These are phyloP conservation scores for Fissipunctia ypsillon DNA, from an alignment of 2,888 invertebrate species.

Conservation along the genomic window DNA sequence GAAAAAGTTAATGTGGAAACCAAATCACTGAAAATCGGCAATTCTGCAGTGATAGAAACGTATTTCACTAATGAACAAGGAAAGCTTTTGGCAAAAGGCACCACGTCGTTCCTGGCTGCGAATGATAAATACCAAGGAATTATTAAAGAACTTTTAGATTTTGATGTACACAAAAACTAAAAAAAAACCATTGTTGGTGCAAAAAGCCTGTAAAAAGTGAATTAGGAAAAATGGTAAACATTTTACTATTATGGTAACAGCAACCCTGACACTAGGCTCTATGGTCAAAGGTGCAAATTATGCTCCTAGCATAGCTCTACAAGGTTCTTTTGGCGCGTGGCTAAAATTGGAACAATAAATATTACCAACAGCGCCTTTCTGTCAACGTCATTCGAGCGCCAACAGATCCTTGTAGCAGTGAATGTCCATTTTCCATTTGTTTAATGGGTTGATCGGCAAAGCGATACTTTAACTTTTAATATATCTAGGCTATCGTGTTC, in stretches of 20 bases:
- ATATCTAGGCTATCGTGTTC: background rate
- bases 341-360: too few relatives aligned
- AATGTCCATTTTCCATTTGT: background rate
- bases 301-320: too few relatives aligned
- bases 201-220: background rate
- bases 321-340: too few relatives aligned
- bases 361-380: too few relatives aligned
- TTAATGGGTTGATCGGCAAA: background rate
- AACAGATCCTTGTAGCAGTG: background rate
- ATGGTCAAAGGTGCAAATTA: too few relatives aligned
- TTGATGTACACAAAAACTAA: conserved; percentile 63
- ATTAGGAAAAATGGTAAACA: background rate
- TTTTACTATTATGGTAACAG: conserved; percentile 20
- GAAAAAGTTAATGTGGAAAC: conserved; percentile 69
- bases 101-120: conserved; percentile 59
- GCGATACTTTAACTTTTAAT: background rate
- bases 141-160: conserved; percentile 46
- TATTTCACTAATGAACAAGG: conserved; percentile 63
- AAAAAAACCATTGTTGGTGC: background rate
- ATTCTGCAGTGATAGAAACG: conserved; percentile 66
- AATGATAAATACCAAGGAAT: conserved; percentile 59
- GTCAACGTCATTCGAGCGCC: background rate
- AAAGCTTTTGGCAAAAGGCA: conserved; percentile 68
- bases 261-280: conserved; percentile 5
- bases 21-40: conserved; percentile 61